A percentile compares a stretch with the other conserved stretches of the same genome.
These are phyloP conservation scores for Pseudois nayaur DNA, from an alignment of 2,113 vertebrate genomes.

Conservation along the genomic window DNA sequence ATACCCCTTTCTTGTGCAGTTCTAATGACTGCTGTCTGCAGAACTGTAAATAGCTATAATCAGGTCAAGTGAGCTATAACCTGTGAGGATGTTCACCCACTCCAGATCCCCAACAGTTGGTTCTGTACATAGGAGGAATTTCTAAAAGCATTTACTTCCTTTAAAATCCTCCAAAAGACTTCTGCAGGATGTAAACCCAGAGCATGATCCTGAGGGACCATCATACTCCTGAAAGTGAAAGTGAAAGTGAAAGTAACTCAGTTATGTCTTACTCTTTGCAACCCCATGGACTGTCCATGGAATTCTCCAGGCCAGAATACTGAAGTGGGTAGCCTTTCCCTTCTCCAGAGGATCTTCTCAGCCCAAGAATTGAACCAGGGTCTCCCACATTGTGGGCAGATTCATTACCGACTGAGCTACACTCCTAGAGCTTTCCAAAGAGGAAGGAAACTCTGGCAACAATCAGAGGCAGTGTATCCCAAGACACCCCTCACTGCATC, in stretches of 20 bases:
- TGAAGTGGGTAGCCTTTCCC: neutral
- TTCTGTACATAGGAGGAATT: neutral
- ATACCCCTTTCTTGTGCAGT: neutral
- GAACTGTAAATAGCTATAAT: neutral
- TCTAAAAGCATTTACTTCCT: slow-evolving; percentile 25
- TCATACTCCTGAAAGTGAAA: neutral
- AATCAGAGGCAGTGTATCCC: slow-evolving; percentile 55
- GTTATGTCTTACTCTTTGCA: neutral
- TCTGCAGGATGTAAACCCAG: slow-evolving; percentile 43
- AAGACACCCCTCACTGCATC: neutral
- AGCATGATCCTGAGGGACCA: slow-evolving; percentile 36
- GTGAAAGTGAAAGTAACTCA: neutral
- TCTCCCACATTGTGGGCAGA: neutral
- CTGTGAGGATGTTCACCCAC: neutral
- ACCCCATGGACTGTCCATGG: neutral
- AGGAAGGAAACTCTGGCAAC: slow-evolving; percentile 72
- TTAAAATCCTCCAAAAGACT: slow-evolving; percentile 56
- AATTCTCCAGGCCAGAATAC: neutral
- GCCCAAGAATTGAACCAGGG: neutral
- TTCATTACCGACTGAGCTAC: neutral
- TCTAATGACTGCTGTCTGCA: neutral
- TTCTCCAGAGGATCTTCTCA: neutral
- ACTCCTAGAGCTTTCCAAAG: slow-evolving; percentile 58
- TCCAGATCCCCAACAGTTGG: neutral
- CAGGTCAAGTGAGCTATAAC: neutral